These are phyloP conservation scores for Rhagoletis zephyria DNA, from an alignment of 1,140 invertebrate species.

Conservation along the genomic window DNA sequence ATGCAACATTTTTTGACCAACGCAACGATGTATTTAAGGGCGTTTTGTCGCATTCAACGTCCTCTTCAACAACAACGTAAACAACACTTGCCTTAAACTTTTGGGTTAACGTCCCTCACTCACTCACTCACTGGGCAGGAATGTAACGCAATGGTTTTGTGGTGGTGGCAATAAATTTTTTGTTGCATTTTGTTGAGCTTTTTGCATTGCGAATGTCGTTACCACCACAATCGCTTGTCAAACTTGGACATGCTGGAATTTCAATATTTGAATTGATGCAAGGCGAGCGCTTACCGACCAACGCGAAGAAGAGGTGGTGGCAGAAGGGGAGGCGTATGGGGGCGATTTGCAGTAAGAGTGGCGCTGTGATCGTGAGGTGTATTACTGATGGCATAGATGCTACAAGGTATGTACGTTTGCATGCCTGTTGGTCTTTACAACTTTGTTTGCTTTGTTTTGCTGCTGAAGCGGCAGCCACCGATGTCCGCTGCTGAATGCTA, in stretches of 20 bases:
- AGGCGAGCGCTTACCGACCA: not conserved
- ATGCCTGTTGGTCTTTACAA: not conserved
- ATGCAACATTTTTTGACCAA: not conserved
- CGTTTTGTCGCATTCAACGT: not conserved
- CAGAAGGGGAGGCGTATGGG: not conserved
- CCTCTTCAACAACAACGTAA: slow-evolving; percentile 1
- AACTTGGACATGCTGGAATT: slow-evolving; percentile 39
- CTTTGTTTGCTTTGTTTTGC: slow-evolving; percentile 17
- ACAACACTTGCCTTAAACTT: not conserved
- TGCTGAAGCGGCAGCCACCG: not conserved
- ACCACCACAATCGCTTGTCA: slow-evolving; percentile 28
- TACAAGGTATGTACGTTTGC: too few species aligned
- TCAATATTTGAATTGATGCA: slow-evolving; percentile 37
- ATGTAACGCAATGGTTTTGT: not conserved
- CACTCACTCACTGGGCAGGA: not conserved
- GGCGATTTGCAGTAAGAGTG: not conserved
- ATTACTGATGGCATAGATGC: too few species aligned
- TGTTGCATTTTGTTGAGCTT: not conserved
- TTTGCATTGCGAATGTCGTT: not conserved
- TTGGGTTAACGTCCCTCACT: not conserved
- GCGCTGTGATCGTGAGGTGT: too few species aligned
- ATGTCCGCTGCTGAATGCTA: not conserved
- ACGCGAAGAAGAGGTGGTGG: not conserved
- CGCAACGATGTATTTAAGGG: not conserved
- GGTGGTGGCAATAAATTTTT: not conserved